Evolutionary conservation across 2,888 invertebrate species (phyloP), one percentile per base, ranked within the genome.

Genomic region (Laspeyria flexula): DNA sequence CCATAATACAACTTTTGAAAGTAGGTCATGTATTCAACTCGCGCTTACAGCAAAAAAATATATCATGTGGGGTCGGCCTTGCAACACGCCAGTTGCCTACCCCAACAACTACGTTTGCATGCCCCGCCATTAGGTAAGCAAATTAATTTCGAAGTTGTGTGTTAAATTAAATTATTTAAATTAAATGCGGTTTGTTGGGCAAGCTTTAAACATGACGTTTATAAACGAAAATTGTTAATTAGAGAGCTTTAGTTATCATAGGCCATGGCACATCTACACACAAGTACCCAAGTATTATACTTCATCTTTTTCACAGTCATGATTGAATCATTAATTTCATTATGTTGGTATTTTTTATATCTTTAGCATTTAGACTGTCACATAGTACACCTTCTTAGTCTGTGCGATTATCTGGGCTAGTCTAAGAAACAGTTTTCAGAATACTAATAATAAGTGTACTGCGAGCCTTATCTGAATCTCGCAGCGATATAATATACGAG

Each of bases 11-110:
- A 81, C 75, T 79, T 83, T 78, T 74, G 65, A 85, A 89, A 85
- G 78, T 88, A 79, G 89, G 90, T 87, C 90, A 84, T 81, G 77
- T 85, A 81, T 86, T 84, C 78, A 79, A 80, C 82, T 75, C 74
- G 77, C 65, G 72, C 67, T 77, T 74, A 77, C 71, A 60, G 72
- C 64, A 76, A 85, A 87, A 86, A 85, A 61, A 50, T 66, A 59
- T 75, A 75, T 71, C 65, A 77, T 77, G 66, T 71, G 65, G 53
- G 68, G 60, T 55, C 66, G 80, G 73, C 86, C 87, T 88, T 83
- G 86, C 72, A 58, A 54, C 86, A 87, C 81, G 85, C 79, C 61
- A 77, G 54, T 60, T 48, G 43, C 50, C 50, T 50, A 43, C 55
- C 43, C 46, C 50, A 51, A 45, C 44, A 51, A 49, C 40, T 31